Evolutionary conservation across 2,113 vertebrate species (phyloP), one percentile per base, ranked within the genome.

Genomic region (Microcebus jonahi): DNA sequence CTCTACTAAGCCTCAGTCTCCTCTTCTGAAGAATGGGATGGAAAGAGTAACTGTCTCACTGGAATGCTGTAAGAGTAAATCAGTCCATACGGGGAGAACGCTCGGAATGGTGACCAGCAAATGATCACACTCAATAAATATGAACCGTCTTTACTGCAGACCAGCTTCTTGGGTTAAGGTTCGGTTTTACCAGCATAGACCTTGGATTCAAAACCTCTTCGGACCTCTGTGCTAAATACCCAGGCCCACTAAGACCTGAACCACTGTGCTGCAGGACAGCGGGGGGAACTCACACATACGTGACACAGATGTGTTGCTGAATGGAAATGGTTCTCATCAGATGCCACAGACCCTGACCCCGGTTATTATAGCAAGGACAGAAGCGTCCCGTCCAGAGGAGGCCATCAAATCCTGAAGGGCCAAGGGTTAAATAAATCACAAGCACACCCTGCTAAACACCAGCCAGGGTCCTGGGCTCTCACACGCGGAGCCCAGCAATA

Each of bases 281-380:
- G 55, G 71, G 48, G 18, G 27, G 61, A 27, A 1, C 12, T 17
- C 23, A 18, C 0, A 0, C 0, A 1, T 6, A 31, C 15, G 34
- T 0, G 4, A 39, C 27, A 59, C 8, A n/a, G 67, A 36, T 12
- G 5, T 5, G 53, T 57, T 18, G 1, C 88, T 31, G 17, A 18
- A 29, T 39, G 67, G 13, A 83, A 55, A 67, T 4, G n/a, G 20
- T 90, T 68, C 45, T 88, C 53, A 23, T 48, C 31, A 75, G 29
- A 67, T 17, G 17, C 21, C 55, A 29, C 1, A 55, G 23, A 34
- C 39, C 39, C 23, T 45, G 27, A n/a, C 6, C 53, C 68, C 68
- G n/a, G 71, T 25, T 61, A 87, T 31, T 36, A 20, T 2, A 6
- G 5, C 3, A 20, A 29, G 27, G 87, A 48, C 85, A 71, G 8